A percentile compares a stretch with the other conserved stretches of the same genome.
phyloP scores from a whole-genome alignment of 2,797 vertebrate genomes.

The Falco rusticolus region DNA sequence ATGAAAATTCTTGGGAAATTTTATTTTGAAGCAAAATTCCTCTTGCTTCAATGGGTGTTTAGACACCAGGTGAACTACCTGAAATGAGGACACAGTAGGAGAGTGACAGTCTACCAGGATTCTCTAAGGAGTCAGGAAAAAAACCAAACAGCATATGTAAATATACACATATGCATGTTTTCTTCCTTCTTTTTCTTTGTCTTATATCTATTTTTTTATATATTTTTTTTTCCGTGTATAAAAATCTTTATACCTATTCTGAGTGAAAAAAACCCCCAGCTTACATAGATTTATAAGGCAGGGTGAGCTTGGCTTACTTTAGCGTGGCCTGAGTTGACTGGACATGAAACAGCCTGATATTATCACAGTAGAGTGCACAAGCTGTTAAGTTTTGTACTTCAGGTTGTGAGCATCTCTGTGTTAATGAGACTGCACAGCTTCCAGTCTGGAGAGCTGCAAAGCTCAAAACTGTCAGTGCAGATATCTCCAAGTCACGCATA shows the following conservation, averaged over 20 bases:
- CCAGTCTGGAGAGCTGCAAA: background rate
- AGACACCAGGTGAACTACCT: background rate
- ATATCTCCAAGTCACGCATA: background rate
- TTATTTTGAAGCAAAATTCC: too few relatives aligned
- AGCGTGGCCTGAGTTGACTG: background rate
- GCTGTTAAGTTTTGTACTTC: background rate
- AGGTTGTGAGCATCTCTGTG: background rate
- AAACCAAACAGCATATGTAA: rapidly evolving
- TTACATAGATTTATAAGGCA: background rate
- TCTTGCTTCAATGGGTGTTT: rapidly evolving
- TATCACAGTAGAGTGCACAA: background rate
- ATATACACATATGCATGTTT: rapidly evolving
- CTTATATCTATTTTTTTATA: too few relatives aligned
- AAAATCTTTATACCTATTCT: background rate
- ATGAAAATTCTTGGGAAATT: background rate
- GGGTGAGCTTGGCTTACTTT: background rate
- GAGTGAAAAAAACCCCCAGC: background rate
- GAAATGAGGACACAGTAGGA: background rate
- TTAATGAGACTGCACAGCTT: background rate
- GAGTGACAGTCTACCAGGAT: background rate
- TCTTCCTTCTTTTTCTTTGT: background rate
- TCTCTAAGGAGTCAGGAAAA: background rate
- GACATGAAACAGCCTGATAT: background rate
- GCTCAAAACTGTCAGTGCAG: background rate
- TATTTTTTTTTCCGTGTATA: rapidly evolving